Percentiles rank a stretch among this genome's conserved stretches.
These are phyloP conservation scores for Bombus confusus DNA, from an alignment of 1,140 invertebrate genomes.

Conservation along the genomic window DNA sequence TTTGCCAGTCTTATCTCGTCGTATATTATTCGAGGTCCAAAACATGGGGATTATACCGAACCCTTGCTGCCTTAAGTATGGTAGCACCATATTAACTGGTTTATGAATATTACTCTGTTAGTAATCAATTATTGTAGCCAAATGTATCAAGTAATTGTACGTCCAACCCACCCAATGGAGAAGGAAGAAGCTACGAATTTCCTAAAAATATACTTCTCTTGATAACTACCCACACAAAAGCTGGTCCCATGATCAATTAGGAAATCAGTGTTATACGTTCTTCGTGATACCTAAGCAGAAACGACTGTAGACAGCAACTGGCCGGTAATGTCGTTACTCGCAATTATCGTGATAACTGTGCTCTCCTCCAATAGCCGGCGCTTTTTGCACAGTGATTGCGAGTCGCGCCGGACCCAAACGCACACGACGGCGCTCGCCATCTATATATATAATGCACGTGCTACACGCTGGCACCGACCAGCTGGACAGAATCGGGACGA, in stretches of 20 bases:
- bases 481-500: neutral
- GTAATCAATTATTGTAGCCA: too few species aligned
- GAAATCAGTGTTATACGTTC: neutral
- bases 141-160: too few species aligned
- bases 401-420: neutral
- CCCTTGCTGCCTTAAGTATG: neutral
- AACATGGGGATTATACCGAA: neutral
- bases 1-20: constrained; percentile 2
- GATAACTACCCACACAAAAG: too few species aligned
- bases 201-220: too few species aligned
- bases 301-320: neutral
- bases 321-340: constrained; percentile 16
- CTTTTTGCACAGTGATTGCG: neutral
- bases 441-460: constrained; percentile 17
- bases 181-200: too few species aligned
- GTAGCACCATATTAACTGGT: neutral
- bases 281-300: neutral
- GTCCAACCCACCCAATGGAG: too few species aligned
- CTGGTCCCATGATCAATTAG: too few species aligned
- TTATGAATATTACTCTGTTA: too few species aligned
- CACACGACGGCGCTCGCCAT: neutral
- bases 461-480: neutral
- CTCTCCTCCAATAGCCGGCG: neutral
- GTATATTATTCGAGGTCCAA: neutral
- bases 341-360: constrained; percentile 33